Conservation (phyloP, 2,797 vertebrate genomes). For the Pangasius mekongensis region DNA sequence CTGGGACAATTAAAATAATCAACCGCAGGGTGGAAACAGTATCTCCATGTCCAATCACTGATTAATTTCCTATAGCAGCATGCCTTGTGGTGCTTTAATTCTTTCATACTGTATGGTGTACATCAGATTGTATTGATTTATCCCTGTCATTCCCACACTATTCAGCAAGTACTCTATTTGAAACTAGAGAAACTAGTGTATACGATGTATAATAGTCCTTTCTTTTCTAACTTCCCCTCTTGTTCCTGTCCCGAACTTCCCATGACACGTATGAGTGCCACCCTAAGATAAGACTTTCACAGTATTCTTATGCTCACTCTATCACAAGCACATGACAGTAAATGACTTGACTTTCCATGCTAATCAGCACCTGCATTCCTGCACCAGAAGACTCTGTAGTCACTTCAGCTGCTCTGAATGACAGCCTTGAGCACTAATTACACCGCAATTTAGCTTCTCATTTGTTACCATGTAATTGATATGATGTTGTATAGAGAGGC, state of each 20-base stretch:
- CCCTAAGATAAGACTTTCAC: neutral
- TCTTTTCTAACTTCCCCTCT: neutral
- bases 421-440: conserved; percentile 7
- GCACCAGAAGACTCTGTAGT: neutral
- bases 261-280: neutral
- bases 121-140: neutral
- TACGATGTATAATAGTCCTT: neutral
- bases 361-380: conserved; percentile 7
- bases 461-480: conserved; percentile 23
- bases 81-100: neutral
- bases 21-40: neutral
- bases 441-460: neutral
- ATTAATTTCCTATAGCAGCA: neutral
- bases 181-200: neutral
- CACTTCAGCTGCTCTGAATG: neutral
- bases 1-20: neutral
- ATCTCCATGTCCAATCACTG: neutral
- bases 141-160: neutral
- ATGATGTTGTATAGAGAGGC: neutral
- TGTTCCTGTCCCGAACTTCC: neutral
- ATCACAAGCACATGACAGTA: neutral
- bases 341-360: neutral
- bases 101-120: neutral
- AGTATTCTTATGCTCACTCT: neutral
- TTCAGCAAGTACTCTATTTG: neutral